Percentiles rank a stretch among this genome's conserved stretches.
Conservation (phyloP, 2,113 vertebrate species). For the Sylvietta virens region DNA sequence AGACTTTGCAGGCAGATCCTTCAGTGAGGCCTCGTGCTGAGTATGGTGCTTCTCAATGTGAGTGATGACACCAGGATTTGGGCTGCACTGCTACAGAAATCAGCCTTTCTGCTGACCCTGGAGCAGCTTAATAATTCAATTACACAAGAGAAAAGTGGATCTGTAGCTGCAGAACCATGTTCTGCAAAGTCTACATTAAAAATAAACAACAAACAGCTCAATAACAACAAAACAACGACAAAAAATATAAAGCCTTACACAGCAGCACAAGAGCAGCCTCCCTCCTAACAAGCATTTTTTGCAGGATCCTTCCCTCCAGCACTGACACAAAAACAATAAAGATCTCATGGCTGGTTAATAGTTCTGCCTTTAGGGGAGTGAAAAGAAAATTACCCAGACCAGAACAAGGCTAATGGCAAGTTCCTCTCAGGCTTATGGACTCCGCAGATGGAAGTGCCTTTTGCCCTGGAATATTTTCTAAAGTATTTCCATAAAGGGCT, state of each 20-base stretch:
- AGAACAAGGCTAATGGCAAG: slow-evolving; percentile 5
- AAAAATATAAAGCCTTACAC: neutral
- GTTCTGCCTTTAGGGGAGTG: slow-evolving; percentile 7
- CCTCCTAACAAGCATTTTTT: slow-evolving; percentile 6
- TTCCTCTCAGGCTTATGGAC: slow-evolving; percentile 9
- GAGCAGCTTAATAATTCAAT: neutral
- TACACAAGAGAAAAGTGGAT: neutral
- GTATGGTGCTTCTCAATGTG: rapidly evolving
- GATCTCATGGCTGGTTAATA: slow-evolving; percentile 21
- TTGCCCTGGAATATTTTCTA: neutral
- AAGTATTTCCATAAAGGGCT: slow-evolving; percentile 17
- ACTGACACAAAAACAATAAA: slow-evolving; percentile 37
- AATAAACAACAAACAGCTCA: neutral
- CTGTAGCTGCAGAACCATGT: neutral
- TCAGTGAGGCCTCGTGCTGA: neutral
- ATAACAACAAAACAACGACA: neutral
- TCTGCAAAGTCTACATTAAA: neutral
- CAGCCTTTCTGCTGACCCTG: neutral
- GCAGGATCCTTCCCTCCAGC: slow-evolving; percentile 15
- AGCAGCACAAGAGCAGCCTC: neutral
- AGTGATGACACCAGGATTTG: neutral
- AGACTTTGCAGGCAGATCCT: neutral
- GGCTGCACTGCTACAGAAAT: neutral
- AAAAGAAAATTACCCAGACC: slow-evolving; percentile 16
- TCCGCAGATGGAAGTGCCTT: neutral